phyloP scores from a whole-genome alignment of 2,113 vertebrate species.

The Lepus americanus region DNA sequence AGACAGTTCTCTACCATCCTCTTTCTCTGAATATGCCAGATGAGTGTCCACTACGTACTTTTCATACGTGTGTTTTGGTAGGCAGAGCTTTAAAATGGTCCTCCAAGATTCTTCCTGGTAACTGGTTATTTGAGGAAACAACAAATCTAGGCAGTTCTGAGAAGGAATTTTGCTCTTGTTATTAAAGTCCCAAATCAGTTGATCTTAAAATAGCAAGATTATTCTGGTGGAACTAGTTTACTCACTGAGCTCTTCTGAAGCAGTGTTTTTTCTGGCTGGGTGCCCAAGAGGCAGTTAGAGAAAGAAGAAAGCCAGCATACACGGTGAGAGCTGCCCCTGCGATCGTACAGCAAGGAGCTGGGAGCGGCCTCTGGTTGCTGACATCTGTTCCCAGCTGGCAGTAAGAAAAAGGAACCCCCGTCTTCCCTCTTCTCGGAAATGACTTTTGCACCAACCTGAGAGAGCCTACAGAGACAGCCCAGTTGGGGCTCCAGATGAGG shows the following conservation, averaged over 20 bases:
- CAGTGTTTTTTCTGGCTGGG: not conserved
- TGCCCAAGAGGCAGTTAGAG: not conserved
- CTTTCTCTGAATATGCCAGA: not conserved
- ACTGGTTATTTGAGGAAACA: not conserved
- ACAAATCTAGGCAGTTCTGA: not conserved
- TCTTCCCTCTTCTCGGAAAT: not conserved
- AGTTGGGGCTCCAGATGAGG: not conserved
- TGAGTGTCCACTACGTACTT: not conserved
- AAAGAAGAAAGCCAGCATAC: not conserved
- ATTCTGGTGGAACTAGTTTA: not conserved
- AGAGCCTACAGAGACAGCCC: not conserved
- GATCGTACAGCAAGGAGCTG: not conserved
- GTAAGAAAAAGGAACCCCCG: not conserved
- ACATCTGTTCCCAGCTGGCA: not conserved
- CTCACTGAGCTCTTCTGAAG: not conserved
- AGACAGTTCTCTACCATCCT: not conserved
- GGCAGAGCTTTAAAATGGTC: not conserved
- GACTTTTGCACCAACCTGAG: not conserved
- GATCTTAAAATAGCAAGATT: not conserved
- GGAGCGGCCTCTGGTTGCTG: not conserved
- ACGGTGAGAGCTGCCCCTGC: not conserved
- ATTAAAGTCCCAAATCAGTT: not conserved
- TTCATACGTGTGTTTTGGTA: not conserved
- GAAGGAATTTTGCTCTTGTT: conserved; percentile 18
- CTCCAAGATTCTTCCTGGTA: not conserved